Conservation (phyloP, 2,888 invertebrate genomes). For the Sepioteuthis lessoniana region DNA sequence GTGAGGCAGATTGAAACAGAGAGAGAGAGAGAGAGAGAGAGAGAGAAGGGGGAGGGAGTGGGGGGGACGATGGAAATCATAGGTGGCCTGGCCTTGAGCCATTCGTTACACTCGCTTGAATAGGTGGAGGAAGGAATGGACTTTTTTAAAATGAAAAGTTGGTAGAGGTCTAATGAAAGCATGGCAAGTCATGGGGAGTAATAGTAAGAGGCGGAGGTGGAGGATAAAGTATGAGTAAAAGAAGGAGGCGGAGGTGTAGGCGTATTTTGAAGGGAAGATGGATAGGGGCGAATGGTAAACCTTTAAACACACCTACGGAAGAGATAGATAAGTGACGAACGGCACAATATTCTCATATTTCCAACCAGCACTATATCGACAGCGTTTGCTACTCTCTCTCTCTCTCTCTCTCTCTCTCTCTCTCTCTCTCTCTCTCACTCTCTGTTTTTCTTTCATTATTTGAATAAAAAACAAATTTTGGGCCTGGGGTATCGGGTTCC, state of each 20-base stretch:
- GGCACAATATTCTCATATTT: not conserved
- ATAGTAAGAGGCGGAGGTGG: not conserved
- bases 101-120: not conserved
- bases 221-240: not conserved
- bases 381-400: not conserved
- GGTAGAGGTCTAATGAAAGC: no score
- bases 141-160: not conserved
- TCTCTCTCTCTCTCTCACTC: not conserved
- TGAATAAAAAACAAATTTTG: not conserved
- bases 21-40: not conserved
- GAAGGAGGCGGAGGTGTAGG: not conserved
- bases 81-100: not conserved
- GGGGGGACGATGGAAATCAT: not conserved
- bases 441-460: no score
- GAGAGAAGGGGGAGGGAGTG: not conserved
- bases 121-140: not conserved
- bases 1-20: no score
- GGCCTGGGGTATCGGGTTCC: not conserved
- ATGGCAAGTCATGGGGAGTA: not conserved
- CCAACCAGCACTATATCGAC: not conserved
- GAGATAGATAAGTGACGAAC: not conserved
- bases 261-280: not conserved
- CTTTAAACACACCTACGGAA: not conserved
- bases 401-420: accelerated
- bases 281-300: not conserved